A percentile compares a stretch with the other conserved stretches of the same genome.
These are phyloP conservation scores for Dasysyrphus albostriatus DNA, from an alignment of 2,888 invertebrate species.

Conservation along the genomic window DNA sequence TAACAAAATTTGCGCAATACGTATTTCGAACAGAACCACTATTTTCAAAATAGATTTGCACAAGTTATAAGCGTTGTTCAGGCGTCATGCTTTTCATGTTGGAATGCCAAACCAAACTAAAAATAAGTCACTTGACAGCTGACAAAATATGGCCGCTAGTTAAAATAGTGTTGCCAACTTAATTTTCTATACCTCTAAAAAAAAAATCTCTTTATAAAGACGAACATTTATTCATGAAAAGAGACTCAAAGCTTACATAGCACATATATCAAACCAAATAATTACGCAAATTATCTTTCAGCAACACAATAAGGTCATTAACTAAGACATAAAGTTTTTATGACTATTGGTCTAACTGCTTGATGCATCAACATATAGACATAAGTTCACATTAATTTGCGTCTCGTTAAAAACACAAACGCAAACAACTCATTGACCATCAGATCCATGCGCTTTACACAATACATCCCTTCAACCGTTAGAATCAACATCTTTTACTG, in stretches of 20 bases:
- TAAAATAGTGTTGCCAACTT: no score
- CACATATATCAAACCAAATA: background rate
- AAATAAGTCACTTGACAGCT: no score
- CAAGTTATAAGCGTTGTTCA: no score
- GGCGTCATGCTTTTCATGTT: no score
- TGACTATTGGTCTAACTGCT: background rate
- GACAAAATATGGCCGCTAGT: no score
- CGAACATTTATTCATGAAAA: background rate
- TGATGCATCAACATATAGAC: constrained; percentile 8
- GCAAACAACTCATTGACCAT: constrained; percentile 2
- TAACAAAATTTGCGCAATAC: no score
- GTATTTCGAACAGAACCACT: no score
- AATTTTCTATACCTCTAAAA: no score
- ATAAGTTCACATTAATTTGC: background rate
- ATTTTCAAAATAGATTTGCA: no score
- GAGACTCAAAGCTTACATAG: background rate
- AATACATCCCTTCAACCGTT: constrained; percentile 2
- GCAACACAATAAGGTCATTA: constrained; percentile 9
- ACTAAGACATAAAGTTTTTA: background rate
- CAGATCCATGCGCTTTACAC: background rate
- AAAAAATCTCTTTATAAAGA: background rate
- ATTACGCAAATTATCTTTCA: background rate
- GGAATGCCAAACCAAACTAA: no score
- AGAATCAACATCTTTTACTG: background rate
- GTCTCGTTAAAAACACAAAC: background rate